Evolutionary conservation across 2,797 vertebrate species (phyloP), one percentile per base, ranked within the genome.

Genomic region (Malurus leucopterus): DNA sequence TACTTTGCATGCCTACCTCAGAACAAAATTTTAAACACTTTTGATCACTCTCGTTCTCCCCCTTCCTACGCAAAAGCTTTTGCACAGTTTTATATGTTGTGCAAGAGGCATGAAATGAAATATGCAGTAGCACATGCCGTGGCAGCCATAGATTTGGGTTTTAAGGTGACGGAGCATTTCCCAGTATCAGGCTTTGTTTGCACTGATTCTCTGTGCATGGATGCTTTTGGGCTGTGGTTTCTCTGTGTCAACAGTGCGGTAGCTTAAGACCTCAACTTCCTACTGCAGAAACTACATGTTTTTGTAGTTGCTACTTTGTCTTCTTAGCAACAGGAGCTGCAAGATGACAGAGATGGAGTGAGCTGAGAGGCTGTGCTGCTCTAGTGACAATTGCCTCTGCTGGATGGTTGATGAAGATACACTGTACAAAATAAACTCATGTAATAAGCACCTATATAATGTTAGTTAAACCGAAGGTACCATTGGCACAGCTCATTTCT

Each of bases 221-320:
- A 49, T 71, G 54, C 70, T 63, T 69, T 69, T 43, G 43, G 61
- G 78, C 69, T 93, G 68, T 62, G 84, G 86, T 94, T 94, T 94
- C 36, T 82, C 50, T 62, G 23, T 47, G 51, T 85, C 51, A 94
- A 65, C 62, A 41, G 2, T 75, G 88, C 3, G 55, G 70, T 84
- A 46, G 34, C 26, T 27, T 13, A 27, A 80, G 81, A 90, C 86
- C 86, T 93, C 91, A 90, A 4, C 75, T 90, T 95, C 91, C 88
- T 92, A 51, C 79, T 80, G 71, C 84, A 90, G 36, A 61, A 41
- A 43, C n/a, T 2, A 22, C 13, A 44, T 88, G 47, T 64, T 94
- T 88, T 64, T 86, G 61, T 84, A 68, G 72, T 54, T 79, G 62
- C 57, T 84, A 2, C 34, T 89, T 92, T 68, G 49, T 75, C 30